Conservation (phyloP, 2,113 vertebrate genomes). For the Lophura nycthemera region DNA sequence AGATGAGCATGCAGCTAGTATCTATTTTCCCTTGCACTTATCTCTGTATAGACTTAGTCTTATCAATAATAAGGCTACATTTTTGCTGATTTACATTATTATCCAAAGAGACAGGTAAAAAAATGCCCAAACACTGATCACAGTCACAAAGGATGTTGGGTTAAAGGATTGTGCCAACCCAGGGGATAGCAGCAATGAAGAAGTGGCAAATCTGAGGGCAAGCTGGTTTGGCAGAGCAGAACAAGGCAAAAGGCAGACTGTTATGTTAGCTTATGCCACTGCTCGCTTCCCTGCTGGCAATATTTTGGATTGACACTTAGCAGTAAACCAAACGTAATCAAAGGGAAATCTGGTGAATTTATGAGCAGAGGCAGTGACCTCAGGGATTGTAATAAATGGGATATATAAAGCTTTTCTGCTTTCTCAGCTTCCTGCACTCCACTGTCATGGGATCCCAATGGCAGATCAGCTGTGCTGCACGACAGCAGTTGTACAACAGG, state of each 20-base stretch:
- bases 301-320: no score
- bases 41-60: not conserved
- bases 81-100: not conserved
- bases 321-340: no score
- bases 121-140: not conserved
- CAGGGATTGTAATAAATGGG: no score
- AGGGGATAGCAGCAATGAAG: not conserved
- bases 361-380: no score
- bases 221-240: not conserved
- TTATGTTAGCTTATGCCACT: no score
- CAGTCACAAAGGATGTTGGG: not conserved
- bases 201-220: conserved; percentile 20
- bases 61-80: not conserved
- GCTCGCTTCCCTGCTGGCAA: no score
- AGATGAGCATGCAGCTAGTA: not conserved
- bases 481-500: not conserved
- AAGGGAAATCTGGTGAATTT: no score
- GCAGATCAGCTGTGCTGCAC: not conserved
- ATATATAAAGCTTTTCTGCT: no score
- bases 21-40: conserved; percentile 28
- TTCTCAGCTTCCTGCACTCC: not conserved
- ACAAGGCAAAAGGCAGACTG: not conserved
- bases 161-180: conserved; percentile 15
- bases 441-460: not conserved
- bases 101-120: not conserved